Conservation (phyloP, 2,113 vertebrate species). For the Callospermophilus lateralis region DNA sequence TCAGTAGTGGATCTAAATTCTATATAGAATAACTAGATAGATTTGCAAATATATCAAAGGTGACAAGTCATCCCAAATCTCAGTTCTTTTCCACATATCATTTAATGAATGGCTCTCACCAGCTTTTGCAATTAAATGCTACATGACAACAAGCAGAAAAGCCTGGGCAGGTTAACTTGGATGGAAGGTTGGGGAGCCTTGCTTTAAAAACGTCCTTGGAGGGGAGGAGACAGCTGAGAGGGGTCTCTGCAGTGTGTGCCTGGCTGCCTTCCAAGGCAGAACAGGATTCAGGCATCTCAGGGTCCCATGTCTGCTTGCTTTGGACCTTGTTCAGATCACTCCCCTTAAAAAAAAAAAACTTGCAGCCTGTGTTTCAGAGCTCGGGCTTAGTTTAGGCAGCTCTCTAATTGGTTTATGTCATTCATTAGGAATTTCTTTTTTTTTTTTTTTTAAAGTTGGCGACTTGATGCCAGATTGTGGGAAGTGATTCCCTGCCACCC, state of each 20-base stretch:
- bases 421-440: constrained; percentile 78
- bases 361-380: constrained; percentile 29
- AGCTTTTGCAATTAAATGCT: constrained; percentile 57
- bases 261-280: not conserved
- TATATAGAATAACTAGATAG: not conserved
- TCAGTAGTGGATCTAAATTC: not conserved
- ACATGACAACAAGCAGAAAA: not conserved
- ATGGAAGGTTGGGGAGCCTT: not conserved
- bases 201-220: constrained; percentile 55
- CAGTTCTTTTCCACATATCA: not conserved
- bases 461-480: constrained; percentile 53
- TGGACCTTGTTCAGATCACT: constrained; percentile 19
- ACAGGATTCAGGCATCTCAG: not conserved
- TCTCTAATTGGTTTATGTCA: constrained; percentile 77
- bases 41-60: constrained; percentile 43
- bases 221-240: not conserved
- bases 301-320: not conserved
- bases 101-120: not conserved
- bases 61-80: constrained; percentile 45
- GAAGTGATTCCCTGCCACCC: constrained; percentile 71
- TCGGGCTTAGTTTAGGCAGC: constrained; percentile 63
- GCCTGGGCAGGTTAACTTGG: not conserved
- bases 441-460: constrained; percentile 72
- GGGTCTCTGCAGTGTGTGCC: fast-evolving
- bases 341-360: constrained; percentile 3